Conservation (phyloP, 2,797 vertebrate genomes). For the Erethizon dorsatum region DNA sequence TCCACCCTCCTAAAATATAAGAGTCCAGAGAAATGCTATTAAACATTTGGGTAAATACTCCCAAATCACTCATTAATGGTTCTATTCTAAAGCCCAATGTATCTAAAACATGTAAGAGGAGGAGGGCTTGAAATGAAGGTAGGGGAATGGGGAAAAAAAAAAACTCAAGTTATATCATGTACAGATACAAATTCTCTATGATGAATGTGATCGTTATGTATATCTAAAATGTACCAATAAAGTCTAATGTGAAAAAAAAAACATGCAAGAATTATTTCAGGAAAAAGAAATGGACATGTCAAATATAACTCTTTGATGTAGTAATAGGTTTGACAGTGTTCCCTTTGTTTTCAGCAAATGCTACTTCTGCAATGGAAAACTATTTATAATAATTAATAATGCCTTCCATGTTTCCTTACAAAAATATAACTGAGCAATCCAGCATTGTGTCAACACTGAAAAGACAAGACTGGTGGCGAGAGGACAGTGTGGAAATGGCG, state of each 20-base stretch:
- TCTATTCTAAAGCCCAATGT: not conserved
- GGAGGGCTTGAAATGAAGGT: not conserved
- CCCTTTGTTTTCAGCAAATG: not conserved
- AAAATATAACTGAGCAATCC: not conserved
- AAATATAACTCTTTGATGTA: not conserved
- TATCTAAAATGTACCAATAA: not conserved
- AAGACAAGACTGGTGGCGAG: not conserved
- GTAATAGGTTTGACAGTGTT: not conserved
- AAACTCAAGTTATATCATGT: not conserved
- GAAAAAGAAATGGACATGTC: not conserved
- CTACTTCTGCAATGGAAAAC: not conserved
- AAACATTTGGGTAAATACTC: not conserved
- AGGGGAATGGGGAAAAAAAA: not conserved
- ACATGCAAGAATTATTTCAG: not conserved
- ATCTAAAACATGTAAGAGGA: not conserved
- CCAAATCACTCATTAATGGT: not conserved
- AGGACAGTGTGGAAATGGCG: not conserved
- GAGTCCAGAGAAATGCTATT: not conserved
- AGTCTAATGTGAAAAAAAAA: not conserved
- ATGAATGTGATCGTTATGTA: not conserved
- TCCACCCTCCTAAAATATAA: not conserved
- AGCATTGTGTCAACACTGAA: not conserved
- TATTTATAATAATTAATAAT: not conserved
- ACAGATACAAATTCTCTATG: not conserved
- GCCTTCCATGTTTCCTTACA: slow-evolving; percentile 9